Evolutionary conservation across 2,888 invertebrate species (phyloP).

Genomic region (Prosopocoilus inquinatus): DNA sequence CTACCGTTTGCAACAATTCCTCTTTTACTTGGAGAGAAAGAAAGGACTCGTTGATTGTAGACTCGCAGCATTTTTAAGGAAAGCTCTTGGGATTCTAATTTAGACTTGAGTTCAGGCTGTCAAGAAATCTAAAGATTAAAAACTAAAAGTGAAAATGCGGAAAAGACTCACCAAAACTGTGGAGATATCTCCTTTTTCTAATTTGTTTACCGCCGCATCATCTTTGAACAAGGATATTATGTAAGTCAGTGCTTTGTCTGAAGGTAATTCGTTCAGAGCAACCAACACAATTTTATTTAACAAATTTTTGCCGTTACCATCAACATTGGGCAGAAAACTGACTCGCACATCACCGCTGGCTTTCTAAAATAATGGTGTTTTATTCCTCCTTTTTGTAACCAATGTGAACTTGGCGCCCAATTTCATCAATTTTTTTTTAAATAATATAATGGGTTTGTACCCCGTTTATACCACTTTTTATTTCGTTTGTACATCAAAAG

Average conservation of each 20-base stretch:
- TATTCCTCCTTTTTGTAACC: too few species aligned
- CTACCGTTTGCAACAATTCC: slow-evolving; percentile 86
- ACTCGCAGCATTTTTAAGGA: slow-evolving; percentile 66
- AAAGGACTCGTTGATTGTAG: slow-evolving; percentile 70
- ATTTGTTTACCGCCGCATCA: slow-evolving; percentile 47
- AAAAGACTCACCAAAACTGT: slow-evolving; percentile 56
- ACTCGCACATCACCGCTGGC: slow-evolving; percentile 67
- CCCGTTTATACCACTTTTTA: too few species aligned
- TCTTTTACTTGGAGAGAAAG: slow-evolving; percentile 63
- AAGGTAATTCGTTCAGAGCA: slow-evolving; percentile 60
- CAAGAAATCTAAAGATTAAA: slow-evolving; percentile 14
- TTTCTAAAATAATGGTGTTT: slow-evolving; percentile 51
- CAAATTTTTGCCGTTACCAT: slow-evolving; percentile 56
- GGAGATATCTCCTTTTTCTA: slow-evolving; percentile 52
- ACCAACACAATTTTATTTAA: slow-evolving; percentile 71
- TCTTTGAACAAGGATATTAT: slow-evolving; percentile 59
- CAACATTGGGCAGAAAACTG: slow-evolving; percentile 70
- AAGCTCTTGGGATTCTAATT: slow-evolving; percentile 61
- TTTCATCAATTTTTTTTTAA: too few species aligned
- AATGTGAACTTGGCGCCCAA: too few species aligned
- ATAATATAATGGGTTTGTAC: too few species aligned
- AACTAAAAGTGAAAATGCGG: not conserved
- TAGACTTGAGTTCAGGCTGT: slow-evolving; percentile 56
- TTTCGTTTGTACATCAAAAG: too few species aligned
- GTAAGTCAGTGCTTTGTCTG: slow-evolving; percentile 59